Base-by-base conservation (phyloP, 30 jellyfish, hydroid and myxozoan genomes). In the Aurelia sp. region DNA sequence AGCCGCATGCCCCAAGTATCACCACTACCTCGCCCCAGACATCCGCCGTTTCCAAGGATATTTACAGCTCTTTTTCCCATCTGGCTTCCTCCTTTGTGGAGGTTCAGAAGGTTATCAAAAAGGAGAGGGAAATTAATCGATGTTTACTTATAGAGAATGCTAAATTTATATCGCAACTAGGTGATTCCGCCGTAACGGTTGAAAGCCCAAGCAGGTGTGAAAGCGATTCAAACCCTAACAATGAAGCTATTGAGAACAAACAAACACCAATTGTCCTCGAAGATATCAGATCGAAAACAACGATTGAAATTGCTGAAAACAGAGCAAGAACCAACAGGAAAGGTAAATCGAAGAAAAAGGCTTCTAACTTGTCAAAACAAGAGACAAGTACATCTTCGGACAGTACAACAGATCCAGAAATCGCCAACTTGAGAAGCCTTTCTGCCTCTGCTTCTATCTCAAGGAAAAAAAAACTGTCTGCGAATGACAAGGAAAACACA, bases 1-100 rank as follows among this genome's bases (percentile, higher is more conserved):
- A 57, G 66, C 66, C 66, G 66, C 66, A 57, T 57, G 20, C 66
- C 66, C 66, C 66, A 57, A 57, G 66, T n/a, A 13, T 57, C 20
- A 57, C 66, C 20, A 57, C 66, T 57, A 57, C 66, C 66, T 57
- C 66, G 66, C 66, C 66, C 66, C 66, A 57, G 20, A 57, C 66
- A 57, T 57, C 20, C 66, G 19, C 66, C 17, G 66, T 57, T 57
- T 57, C 2, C 66, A 57, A 57, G 66, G 66, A 57, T 13, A 57
- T 57, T 0, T 57, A n/a, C 66, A 57, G 66, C 66, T 57, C 66
- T n/a, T 57, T 57, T 57, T n/a, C 20, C 66, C 66, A 57, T 57
- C 66, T 27, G 33, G 33, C 33, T 27, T 27, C 33, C 33, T 27
- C 33, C 33, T 27, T 27, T 27, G 33, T 27, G 33, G 33, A 27